These are phyloP conservation scores for Hemiscyllium ocellatum DNA, from an alignment of 2,113 vertebrate genomes.

Conservation along the genomic window DNA sequence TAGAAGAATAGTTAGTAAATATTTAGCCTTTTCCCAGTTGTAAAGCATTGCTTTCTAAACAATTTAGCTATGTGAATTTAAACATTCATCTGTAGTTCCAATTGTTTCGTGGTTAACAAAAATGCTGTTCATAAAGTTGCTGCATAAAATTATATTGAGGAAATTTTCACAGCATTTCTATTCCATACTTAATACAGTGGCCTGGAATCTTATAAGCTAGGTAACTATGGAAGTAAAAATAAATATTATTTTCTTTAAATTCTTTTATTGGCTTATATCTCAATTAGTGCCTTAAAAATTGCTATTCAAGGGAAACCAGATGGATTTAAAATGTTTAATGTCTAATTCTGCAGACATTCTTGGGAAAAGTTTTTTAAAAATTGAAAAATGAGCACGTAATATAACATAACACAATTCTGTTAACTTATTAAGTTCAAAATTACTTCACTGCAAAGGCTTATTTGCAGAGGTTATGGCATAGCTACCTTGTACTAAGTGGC, in stretches of 20 bases:
- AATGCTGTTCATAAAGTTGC: neutral
- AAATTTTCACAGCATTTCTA: neutral
- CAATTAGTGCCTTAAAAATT: conserved; percentile 42
- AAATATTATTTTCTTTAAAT: conserved; percentile 41
- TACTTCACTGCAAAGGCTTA: neutral
- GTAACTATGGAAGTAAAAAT: neutral
- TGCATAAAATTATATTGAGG: neutral
- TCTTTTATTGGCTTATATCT: conserved; percentile 42
- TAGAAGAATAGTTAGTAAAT: neutral
- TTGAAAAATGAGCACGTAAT: conserved; percentile 5
- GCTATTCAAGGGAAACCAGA: conserved; percentile 39
- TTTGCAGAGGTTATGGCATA: neutral
- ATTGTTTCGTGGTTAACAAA: neutral
- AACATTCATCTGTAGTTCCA: neutral
- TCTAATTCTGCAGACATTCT: conserved; percentile 37
- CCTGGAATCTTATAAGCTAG: neutral
- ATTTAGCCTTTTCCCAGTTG: neutral
- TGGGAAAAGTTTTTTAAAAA: conserved; percentile 36
- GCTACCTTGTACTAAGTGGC: neutral
- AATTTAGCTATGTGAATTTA: neutral
- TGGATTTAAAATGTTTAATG: conserved; percentile 40
- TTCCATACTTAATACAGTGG: neutral
- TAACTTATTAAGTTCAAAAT: conserved; percentile 2
- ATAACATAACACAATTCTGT: neutral
- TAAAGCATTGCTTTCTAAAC: neutral